These are phyloP conservation scores for Meiosimyza platycephala DNA, from an alignment of 2,888 invertebrate genomes.

Conservation along the genomic window DNA sequence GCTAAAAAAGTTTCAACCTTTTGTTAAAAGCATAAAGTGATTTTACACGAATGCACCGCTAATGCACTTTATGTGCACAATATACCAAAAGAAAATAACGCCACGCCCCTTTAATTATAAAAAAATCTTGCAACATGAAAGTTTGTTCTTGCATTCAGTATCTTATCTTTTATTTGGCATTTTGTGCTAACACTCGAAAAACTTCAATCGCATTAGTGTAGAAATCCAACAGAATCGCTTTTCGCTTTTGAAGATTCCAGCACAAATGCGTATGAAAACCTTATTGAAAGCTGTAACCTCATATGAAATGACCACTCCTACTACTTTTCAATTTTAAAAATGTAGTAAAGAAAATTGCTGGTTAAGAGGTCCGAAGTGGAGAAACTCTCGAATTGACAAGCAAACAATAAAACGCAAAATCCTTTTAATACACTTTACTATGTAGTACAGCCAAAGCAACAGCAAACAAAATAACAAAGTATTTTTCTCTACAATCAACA, in stretches of 20 bases:
- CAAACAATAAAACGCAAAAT: constrained; percentile 61
- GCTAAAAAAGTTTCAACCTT: too few relatives aligned
- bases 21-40: too few relatives aligned
- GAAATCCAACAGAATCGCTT: neutral
- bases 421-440: constrained; percentile 49
- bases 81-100: too few relatives aligned
- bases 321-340: constrained; percentile 1
- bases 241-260: neutral
- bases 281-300: neutral
- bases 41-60: too few relatives aligned
- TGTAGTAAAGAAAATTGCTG: constrained; percentile 2
- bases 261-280: constrained; percentile 18
- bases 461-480: constrained; percentile 15
- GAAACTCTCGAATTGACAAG: constrained; percentile 36
- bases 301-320: constrained; percentile 3
- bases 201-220: constrained; percentile 15
- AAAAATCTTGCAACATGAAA: neutral
- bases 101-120: too few relatives aligned
- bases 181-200: neutral
- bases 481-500: constrained; percentile 10
- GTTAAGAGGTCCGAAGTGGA: neutral
- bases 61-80: too few relatives aligned
- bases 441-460: constrained; percentile 45
- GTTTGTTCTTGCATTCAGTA: neutral
- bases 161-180: neutral